These are phyloP conservation scores for Elysia crispata DNA, from an alignment of 2,888 invertebrate genomes.

Conservation along the genomic window DNA sequence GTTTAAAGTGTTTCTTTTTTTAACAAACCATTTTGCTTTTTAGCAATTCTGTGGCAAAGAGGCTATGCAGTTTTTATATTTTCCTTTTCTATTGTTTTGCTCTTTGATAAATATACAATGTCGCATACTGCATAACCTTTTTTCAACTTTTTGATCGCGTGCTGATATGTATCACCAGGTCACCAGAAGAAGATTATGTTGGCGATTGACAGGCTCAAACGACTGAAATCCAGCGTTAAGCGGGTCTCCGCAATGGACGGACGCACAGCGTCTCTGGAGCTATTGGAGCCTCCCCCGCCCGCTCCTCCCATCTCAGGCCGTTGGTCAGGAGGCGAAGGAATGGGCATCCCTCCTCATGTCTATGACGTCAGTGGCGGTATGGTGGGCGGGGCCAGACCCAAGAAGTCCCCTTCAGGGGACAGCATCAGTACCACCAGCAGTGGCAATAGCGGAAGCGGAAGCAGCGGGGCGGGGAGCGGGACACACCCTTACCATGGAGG, in stretches of 20 bases:
- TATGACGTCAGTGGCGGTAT: slow-evolving; percentile 46
- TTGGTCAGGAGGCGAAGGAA: slow-evolving; percentile 69
- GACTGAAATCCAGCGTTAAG: slow-evolving; percentile 79
- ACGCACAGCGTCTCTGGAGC: slow-evolving; percentile 59
- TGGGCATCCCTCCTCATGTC: slow-evolving; percentile 46
- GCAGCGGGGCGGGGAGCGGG: slow-evolving; percentile 46
- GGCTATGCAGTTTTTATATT: too few species aligned
- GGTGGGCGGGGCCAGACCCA: slow-evolving; percentile 54
- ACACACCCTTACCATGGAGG: slow-evolving; percentile 17
- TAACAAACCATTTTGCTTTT: too few species aligned
- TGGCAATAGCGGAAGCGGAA: slow-evolving; percentile 54
- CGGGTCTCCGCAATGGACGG: slow-evolving; percentile 69
- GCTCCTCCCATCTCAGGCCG: slow-evolving; percentile 58
- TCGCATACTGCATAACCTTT: too few species aligned
- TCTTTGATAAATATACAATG: too few species aligned
- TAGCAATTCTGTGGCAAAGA: too few species aligned
- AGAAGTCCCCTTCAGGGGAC: slow-evolving; percentile 69
- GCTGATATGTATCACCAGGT: slow-evolving; percentile 81
- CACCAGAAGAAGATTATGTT: slow-evolving; percentile 99
- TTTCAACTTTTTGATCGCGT: too few species aligned
- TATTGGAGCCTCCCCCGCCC: slow-evolving; percentile 67
- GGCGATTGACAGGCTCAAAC: slow-evolving; percentile 97
- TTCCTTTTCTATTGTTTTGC: too few species aligned
- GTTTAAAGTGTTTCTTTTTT: too few species aligned
- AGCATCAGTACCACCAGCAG: slow-evolving; percentile 67